Evolutionary conservation across 2,797 vertebrate genomes (phyloP).

Genomic region (Sebastes cheni): DNA sequence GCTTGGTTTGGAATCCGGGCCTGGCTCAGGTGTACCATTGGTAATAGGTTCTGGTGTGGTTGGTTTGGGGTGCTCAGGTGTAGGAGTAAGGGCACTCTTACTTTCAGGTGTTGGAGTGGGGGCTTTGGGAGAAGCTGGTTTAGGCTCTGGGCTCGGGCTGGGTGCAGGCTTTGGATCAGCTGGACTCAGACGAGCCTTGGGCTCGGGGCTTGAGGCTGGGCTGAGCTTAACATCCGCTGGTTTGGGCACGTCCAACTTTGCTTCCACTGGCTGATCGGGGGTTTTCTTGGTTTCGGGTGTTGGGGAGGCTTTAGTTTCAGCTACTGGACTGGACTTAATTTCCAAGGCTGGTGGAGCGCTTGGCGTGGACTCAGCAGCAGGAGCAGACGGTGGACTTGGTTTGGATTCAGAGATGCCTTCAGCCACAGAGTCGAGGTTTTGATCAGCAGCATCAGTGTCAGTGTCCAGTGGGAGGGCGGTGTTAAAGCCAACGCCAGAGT

Average conservation of each 20-base stretch:
- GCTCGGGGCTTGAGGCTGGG: conserved; percentile 69
- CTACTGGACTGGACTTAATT: conserved; percentile 52
- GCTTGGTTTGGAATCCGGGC: conserved; percentile 65
- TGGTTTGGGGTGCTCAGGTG: conserved; percentile 57
- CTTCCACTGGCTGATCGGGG: conserved; percentile 53
- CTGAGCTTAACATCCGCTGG: conserved; percentile 71
- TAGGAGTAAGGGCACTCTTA: conserved; percentile 51
- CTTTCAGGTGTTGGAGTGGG: conserved; percentile 57
- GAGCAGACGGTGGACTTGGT: conserved; percentile 44
- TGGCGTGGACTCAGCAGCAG: conserved; percentile 52
- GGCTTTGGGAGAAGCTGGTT: conserved; percentile 53
- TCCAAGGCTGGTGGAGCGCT: conserved; percentile 58
- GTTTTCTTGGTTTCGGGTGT: conserved; percentile 57
- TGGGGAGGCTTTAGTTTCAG: conserved; percentile 59
- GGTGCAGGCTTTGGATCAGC: conserved; percentile 68
- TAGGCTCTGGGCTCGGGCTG: conserved; percentile 68
- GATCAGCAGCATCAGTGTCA: conserved; percentile 82
- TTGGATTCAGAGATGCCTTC: conserved; percentile 68
- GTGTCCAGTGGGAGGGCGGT: conserved; percentile 85
- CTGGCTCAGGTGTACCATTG: conserved; percentile 74
- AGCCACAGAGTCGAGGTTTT: conserved; percentile 74
- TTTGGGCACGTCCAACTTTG: conserved; percentile 65
- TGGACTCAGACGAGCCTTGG: conserved; percentile 56
- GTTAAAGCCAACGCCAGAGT: conserved; percentile 86
- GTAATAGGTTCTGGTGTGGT: conserved; percentile 74